Evolutionary conservation across 2,888 invertebrate genomes (phyloP), one percentile per base, ranked within the genome.

Genomic region (Synergus gifuensis): DNA sequence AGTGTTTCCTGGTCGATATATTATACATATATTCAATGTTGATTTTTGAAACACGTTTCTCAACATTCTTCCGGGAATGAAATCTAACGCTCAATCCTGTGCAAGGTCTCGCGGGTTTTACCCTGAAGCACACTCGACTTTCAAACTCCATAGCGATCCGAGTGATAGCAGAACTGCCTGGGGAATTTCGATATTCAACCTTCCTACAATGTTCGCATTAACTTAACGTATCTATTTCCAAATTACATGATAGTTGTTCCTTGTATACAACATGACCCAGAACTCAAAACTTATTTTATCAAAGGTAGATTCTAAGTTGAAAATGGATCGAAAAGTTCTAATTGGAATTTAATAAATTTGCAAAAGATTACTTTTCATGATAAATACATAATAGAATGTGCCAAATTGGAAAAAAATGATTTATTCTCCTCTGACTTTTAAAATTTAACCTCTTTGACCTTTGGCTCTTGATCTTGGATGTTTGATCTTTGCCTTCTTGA

Each of bases 181-280:
- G 73, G 73, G 73, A 73, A 54, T 73, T 73, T 54, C 36, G 73
- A 73, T 73, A 73, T 73, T 11, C 73, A 73, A 73, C 54, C 36
- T 54, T n/a, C 54, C 36, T 73, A 54, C 73, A 73, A 73, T 73
- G 73, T 73, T 73, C 49, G 54, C 73, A 28, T 73, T 54, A 73
- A 54, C n/a, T 36, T 4, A 36, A 49, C 28, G n/a, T 73, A 54
- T 49, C 54, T n/a, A 73, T 73, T 73, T 54, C 40, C 54, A n/a
- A 73, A 73, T 54, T 54, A 54, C 54, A 36, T 73, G 40, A 73
- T 54, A 36, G 54, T 73, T 54, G 11, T 54, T 36, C 49, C n/a
- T 73, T 73, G 36, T 73, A 54, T n/a, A 36, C 49, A 49, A 12
- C 7, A n/a, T 54, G n/a, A 54, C 54, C 54, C n/a, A 54, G n/a